Percentiles rank a stretch among this genome's conserved stretches.
Conservation (phyloP, 2,888 invertebrate species). For the Parochlus steinenii region DNA sequence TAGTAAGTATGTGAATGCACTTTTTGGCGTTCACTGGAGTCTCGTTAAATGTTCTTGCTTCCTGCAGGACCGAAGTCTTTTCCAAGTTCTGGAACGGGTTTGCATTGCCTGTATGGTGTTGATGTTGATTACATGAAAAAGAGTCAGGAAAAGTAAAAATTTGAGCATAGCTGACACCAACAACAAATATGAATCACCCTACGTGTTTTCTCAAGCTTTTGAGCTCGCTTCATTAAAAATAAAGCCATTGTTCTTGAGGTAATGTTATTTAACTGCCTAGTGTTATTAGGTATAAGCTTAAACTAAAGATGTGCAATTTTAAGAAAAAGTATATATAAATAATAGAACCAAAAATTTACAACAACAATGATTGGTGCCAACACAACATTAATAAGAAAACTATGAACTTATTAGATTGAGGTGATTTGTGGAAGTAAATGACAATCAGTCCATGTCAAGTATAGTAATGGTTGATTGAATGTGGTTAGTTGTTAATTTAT, state of each 20-base stretch:
- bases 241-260: no score
- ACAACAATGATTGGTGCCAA: conserved; percentile 12
- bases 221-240: conserved; percentile 1
- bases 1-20: conserved; percentile 91
- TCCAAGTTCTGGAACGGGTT: conserved; percentile 88
- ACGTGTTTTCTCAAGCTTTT: no score
- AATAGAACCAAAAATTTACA: no score
- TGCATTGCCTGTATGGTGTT: conserved; percentile 39
- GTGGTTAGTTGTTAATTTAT: background rate
- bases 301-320: background rate
- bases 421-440: background rate
- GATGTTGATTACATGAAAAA: no score
- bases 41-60: conserved; percentile 94
- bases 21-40: conserved; percentile 93
- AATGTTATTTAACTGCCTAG: background rate
- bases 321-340: background rate
- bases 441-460: no score
- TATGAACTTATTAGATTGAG: background rate
- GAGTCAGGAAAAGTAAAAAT: no score
- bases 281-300: background rate
- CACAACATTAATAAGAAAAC: conserved; percentile 9
- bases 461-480: background rate
- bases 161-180: no score
- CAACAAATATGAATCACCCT: no score
- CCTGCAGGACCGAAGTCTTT: conserved; percentile 92